These are phyloP conservation scores for Drosophila dives DNA, from an alignment of 2,888 invertebrate genomes.

Conservation along the genomic window DNA sequence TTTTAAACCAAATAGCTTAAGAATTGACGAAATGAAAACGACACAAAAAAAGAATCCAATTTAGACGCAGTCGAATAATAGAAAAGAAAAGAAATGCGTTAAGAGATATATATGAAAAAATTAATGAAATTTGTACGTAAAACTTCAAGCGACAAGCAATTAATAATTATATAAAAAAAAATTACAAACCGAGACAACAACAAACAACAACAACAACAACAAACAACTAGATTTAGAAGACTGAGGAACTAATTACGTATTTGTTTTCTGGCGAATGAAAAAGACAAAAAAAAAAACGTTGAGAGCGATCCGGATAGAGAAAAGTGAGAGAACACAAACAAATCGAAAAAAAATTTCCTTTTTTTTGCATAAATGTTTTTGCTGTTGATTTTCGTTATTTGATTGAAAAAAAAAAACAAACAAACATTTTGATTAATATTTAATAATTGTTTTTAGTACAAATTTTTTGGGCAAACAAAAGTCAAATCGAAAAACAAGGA, in stretches of 20 bases:
- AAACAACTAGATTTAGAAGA: conserved; percentile 78
- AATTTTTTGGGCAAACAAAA: conserved; percentile 68
- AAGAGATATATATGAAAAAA: conserved; percentile 15
- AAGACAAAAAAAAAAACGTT: conserved; percentile 25
- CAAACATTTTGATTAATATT: conserved; percentile 70
- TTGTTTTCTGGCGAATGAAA: conserved; percentile 50
- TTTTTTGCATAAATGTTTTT: conserved; percentile 66
- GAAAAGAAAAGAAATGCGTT: conserved; percentile 30
- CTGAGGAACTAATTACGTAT: conserved; percentile 68
- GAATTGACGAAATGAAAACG: conserved; percentile 32
- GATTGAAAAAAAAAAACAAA: conserved; percentile 45
- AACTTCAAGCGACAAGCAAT: conserved; percentile 72
- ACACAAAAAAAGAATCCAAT: background rate
- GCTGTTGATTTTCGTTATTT: conserved; percentile 79
- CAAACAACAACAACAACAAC: conserved; percentile 37
- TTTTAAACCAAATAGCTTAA: conserved; percentile 57
- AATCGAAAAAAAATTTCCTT: conserved; percentile 36
- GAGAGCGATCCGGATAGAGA: conserved; percentile 20
- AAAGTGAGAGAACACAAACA: conserved; percentile 4
- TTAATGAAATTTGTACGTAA: conserved; percentile 71
- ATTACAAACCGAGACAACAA: conserved; percentile 25
- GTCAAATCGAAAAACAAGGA: conserved; percentile 42
- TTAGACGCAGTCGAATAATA: conserved; percentile 14
- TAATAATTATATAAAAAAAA: conserved; percentile 46
- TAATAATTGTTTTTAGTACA: conserved; percentile 75